A percentile compares a stretch with the other conserved stretches of the same genome.
phyloP scores from a whole-genome alignment of 2,797 vertebrate genomes.

The Xiphorhynchus erythropygius region DNA sequence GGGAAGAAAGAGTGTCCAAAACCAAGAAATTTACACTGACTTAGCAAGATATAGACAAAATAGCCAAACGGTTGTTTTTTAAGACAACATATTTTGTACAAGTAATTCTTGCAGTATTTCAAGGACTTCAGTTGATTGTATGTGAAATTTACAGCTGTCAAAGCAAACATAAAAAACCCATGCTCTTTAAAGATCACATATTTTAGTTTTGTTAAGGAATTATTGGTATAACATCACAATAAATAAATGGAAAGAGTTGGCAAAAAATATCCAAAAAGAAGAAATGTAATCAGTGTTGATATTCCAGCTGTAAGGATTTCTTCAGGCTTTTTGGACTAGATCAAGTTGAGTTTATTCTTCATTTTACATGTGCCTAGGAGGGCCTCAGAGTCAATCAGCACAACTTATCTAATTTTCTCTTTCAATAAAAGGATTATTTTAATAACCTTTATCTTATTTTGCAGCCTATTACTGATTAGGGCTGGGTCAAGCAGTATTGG shows the following conservation, averaged over 20 bases:
- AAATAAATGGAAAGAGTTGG: constrained; percentile 66
- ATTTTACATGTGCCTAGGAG: constrained; percentile 71
- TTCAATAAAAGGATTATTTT: constrained; percentile 74
- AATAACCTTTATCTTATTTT: constrained; percentile 73
- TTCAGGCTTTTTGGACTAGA: constrained; percentile 73
- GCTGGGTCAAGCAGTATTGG: constrained; percentile 25
- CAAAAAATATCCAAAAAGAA: constrained; percentile 67
- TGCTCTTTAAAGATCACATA: constrained; percentile 55
- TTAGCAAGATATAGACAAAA: not conserved
- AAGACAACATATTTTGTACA: not conserved
- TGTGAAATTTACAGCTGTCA: constrained; percentile 64
- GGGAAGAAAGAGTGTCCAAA: not conserved
- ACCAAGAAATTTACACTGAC: not conserved
- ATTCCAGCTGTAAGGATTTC: constrained; percentile 69
- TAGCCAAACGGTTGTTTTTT: not conserved
- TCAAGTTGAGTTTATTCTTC: constrained; percentile 73
- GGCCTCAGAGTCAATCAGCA: constrained; percentile 72
- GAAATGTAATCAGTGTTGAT: constrained; percentile 77
- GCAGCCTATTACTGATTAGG: constrained; percentile 59
- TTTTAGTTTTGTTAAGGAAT: constrained; percentile 68
- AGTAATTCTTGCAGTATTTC: constrained; percentile 31
- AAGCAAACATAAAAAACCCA: constrained; percentile 54
- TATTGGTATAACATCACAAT: constrained; percentile 48
- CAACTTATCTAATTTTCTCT: constrained; percentile 77
- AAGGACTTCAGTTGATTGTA: constrained; percentile 49